Evolutionary conservation across 2,888 invertebrate genomes (phyloP).

Genomic region (Griposia aprilina): DNA sequence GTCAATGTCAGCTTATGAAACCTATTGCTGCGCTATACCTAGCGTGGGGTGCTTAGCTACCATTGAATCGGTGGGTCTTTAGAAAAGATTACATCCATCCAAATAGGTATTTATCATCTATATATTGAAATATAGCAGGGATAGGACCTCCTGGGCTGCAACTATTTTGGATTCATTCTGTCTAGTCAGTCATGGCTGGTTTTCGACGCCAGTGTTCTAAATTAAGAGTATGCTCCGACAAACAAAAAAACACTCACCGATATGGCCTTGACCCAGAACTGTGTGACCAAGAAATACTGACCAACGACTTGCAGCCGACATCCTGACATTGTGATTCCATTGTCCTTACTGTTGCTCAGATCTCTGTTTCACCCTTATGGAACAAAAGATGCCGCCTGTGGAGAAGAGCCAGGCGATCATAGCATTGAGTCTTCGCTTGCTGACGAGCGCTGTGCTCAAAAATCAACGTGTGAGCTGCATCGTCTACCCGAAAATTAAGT

Average conservation of each 20-base stretch:
- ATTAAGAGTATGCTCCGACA: not conserved
- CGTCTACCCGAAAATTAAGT: slow-evolving; percentile 79
- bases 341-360: slow-evolving; percentile 67
- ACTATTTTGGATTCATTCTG: not conserved
- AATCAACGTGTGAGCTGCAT: slow-evolving; percentile 70
- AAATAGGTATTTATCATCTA: not conserved
- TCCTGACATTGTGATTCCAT: not conserved
- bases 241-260: not conserved
- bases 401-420: slow-evolving; percentile 81
- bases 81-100: not conserved
- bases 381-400: slow-evolving; percentile 79
- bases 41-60: no score
- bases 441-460: slow-evolving; percentile 73
- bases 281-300: not conserved
- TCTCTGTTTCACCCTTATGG: slow-evolving; percentile 78
- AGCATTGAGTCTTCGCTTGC: slow-evolving; percentile 74
- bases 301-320: not conserved
- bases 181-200: not conserved
- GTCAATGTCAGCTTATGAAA: not conserved
- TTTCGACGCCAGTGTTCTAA: not conserved
- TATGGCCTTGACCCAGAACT: not conserved
- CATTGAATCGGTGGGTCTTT: not conserved
- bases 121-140: not conserved
- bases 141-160: no score
- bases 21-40: not conserved